These are phyloP conservation scores for Archaeoteleia sp. DNA, from an alignment of 2,888 invertebrate genomes.

Conservation along the genomic window DNA sequence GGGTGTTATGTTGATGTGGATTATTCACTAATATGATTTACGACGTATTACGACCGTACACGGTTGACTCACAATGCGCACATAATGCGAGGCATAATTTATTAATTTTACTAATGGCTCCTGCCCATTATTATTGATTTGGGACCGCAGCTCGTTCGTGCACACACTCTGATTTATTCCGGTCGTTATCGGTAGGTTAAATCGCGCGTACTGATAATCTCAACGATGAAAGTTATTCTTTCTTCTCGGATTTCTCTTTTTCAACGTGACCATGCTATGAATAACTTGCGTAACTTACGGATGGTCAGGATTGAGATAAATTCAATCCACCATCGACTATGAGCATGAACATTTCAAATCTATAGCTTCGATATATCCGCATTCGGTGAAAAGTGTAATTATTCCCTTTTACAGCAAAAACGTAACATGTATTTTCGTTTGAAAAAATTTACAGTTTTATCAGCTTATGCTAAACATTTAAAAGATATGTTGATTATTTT, in stretches of 20 bases:
- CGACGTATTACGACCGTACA: conserved; percentile 69
- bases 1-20: conserved; percentile 73
- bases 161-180: conserved; percentile 72
- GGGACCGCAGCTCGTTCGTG: conserved; percentile 66
- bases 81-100: conserved; percentile 75
- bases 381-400: no score
- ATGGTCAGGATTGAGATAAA: conserved; percentile 14
- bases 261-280: conserved; percentile 32
- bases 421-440: no score
- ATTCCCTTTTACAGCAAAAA: no score
- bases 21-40: conserved; percentile 76
- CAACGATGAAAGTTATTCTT: conserved; percentile 42
- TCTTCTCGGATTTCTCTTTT: conserved; percentile 35
- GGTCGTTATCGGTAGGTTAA: conserved; percentile 73
- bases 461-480: no score
- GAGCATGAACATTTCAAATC: conserved; percentile 33
- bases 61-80: conserved; percentile 72
- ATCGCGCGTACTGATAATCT: conserved; percentile 67
- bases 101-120: conserved; percentile 76
- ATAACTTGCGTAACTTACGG: conserved; percentile 36
- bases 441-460: no score
- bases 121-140: conserved; percentile 75
- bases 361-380: conserved; percentile 24
- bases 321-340: conserved; percentile 26
- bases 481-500: no score